A percentile compares a stretch with the other conserved stretches of the same genome.
Evolutionary conservation across 2,888 invertebrate species (phyloP).

Genomic region (Caenorhabditis drosophilae): DNA sequence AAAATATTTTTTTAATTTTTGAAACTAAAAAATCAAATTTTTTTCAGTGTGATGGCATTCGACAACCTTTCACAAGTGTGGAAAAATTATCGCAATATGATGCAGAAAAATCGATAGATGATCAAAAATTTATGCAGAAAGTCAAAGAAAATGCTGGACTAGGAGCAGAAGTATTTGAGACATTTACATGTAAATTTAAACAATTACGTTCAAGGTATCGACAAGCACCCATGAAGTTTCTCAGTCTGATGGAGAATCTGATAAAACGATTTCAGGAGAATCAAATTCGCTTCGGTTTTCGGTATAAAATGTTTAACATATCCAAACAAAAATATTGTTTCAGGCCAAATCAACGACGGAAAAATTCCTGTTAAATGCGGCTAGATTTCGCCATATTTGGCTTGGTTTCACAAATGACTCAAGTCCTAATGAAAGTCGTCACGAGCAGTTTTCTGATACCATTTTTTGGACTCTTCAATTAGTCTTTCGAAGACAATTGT

Average conservation of each 20-base stretch:
- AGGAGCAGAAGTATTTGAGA: slow-evolving; percentile 11
- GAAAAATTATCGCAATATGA: slow-evolving; percentile 45
- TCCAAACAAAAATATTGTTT: slow-evolving; percentile 2
- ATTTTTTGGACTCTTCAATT: slow-evolving; percentile 63
- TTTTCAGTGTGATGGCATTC: slow-evolving; percentile 61
- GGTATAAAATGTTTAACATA: neutral
- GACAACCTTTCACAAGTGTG: slow-evolving; percentile 45
- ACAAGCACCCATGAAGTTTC: too few relatives aligned
- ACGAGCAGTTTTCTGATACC: slow-evolving; percentile 65
- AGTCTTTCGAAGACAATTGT: slow-evolving; percentile 43
- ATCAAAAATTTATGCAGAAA: slow-evolving; percentile 49
- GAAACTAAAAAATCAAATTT: neutral
- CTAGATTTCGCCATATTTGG: slow-evolving; percentile 39
- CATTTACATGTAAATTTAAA: too few relatives aligned
- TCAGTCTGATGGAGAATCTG: slow-evolving; percentile 11
- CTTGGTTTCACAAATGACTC: slow-evolving; percentile 31
- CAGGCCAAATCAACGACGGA: slow-evolving; percentile 41
- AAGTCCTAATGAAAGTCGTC: slow-evolving; percentile 37
- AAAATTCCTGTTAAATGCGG: slow-evolving; percentile 39
- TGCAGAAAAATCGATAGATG: slow-evolving; percentile 40
- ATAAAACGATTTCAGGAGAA: slow-evolving; percentile 5
- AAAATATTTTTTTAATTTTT: neutral
- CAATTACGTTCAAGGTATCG: too few relatives aligned
- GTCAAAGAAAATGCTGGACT: slow-evolving; percentile 33
- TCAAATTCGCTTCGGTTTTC: slow-evolving; percentile 12